Conservation (phyloP, 2,113 vertebrate species). For the Apaloderma vittatum region DNA sequence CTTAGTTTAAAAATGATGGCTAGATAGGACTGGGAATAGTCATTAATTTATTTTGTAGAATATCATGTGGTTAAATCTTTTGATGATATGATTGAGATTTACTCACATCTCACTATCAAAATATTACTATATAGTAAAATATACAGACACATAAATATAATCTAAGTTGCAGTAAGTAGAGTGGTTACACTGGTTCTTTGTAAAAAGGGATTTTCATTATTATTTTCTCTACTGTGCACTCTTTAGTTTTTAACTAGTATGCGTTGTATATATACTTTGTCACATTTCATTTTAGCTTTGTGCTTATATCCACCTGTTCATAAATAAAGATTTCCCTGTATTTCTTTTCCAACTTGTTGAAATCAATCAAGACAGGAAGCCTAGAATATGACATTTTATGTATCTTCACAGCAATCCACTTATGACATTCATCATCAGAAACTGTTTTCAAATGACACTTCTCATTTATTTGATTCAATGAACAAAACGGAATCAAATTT, state of each 20-base stretch:
- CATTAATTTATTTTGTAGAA: neutral
- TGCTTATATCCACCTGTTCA: slow-evolving; percentile 22
- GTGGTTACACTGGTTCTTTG: neutral
- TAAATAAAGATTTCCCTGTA: slow-evolving; percentile 55
- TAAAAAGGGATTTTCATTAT: neutral
- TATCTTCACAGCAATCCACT: slow-evolving; percentile 50
- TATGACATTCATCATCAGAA: slow-evolving; percentile 49
- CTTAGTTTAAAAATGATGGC: neutral
- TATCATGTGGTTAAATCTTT: neutral
- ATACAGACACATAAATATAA: neutral
- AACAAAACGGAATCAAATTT: slow-evolving; percentile 51
- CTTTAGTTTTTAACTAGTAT: neutral
- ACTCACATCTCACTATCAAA: neutral
- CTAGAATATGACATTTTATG: slow-evolving; percentile 54
- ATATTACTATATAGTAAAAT: neutral
- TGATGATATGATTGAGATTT: neutral
- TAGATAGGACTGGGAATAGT: neutral
- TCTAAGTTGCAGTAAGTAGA: neutral
- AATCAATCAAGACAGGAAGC: slow-evolving; percentile 59
- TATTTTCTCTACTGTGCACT: neutral
- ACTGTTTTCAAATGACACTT: slow-evolving; percentile 54
- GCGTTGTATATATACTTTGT: neutral
- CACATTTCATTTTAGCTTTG: slow-evolving; percentile 47
- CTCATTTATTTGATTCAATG: slow-evolving; percentile 58
- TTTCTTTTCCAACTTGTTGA: slow-evolving; percentile 62